Percentiles rank a stretch among this genome's conserved stretches.
phyloP scores from a whole-genome alignment of 2,888 invertebrate genomes.

The Tenthredo notha region DNA sequence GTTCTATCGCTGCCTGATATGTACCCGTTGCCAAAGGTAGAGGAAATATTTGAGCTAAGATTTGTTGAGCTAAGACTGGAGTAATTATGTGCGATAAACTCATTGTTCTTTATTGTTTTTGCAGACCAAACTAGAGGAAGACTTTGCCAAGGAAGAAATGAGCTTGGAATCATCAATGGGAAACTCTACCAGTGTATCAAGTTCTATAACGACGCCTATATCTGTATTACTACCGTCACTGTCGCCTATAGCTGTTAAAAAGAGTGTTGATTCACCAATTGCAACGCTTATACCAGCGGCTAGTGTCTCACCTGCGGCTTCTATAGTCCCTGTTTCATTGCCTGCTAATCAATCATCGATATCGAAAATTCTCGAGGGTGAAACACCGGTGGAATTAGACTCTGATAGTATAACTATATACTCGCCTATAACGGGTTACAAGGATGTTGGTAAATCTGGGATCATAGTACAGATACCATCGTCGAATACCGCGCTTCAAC shows the following conservation, averaged over 20 bases:
- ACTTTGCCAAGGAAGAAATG: conserved; percentile 74
- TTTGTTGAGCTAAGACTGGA: neutral
- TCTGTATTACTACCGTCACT: conserved; percentile 73
- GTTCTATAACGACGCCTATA: conserved; percentile 69
- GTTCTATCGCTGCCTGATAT: conserved; percentile 76
- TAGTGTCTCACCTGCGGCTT: conserved; percentile 62
- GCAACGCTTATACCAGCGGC: conserved; percentile 64
- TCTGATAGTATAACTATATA: conserved; percentile 68
- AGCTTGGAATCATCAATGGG: conserved; percentile 67
- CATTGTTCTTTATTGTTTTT: conserved; percentile 59
- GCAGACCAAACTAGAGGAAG: conserved; percentile 77
- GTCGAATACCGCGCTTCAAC: conserved; percentile 56
- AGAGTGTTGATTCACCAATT: conserved; percentile 63
- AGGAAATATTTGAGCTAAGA: neutral
- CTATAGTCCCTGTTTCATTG: conserved; percentile 65
- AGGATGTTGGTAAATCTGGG: conserved; percentile 68
- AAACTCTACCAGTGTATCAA: conserved; percentile 55
- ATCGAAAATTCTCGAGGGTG: conserved; percentile 65
- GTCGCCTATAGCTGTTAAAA: conserved; percentile 68
- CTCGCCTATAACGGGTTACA: conserved; percentile 67
- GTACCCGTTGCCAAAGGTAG: conserved; percentile 77
- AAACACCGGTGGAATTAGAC: conserved; percentile 70
- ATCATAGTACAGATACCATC: conserved; percentile 71
- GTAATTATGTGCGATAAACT: neutral
- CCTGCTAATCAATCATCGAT: conserved; percentile 65